Evolutionary conservation across 2,888 invertebrate genomes (phyloP).

Genomic region (Drosophila prostipennis): DNA sequence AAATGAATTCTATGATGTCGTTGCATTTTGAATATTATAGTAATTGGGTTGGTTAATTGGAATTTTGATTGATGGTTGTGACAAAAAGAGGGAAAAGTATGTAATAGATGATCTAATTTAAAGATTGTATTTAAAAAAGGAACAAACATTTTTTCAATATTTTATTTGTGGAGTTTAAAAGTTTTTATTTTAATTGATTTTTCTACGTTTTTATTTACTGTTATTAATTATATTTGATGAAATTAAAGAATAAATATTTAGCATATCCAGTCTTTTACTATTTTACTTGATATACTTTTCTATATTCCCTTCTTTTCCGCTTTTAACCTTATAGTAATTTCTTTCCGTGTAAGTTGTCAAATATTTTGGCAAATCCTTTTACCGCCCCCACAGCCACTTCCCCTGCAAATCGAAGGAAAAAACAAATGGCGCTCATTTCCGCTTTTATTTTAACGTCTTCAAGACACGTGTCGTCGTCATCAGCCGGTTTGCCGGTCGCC

Average conservation of each 20-base stretch:
- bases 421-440: constrained; percentile 69
- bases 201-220: too few relatives aligned
- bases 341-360: constrained; percentile 42
- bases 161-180: too few relatives aligned
- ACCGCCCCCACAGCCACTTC: background rate
- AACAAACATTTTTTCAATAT: too few relatives aligned
- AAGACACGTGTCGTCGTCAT: constrained; percentile 63
- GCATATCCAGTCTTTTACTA: too few relatives aligned
- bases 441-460: constrained; percentile 54
- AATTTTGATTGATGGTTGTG: constrained; percentile 20
- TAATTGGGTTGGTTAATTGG: constrained; percentile 29
- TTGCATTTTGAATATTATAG: constrained; percentile 3
- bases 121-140: background rate
- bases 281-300: too few relatives aligned
- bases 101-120: constrained; percentile 3
- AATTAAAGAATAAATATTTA: too few relatives aligned
- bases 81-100: background rate
- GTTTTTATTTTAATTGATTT: too few relatives aligned
- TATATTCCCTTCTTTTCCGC: background rate
- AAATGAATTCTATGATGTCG: background rate
- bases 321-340: constrained; percentile 10
- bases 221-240: too few relatives aligned
- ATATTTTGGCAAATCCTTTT: constrained; percentile 58
- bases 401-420: constrained; percentile 31
- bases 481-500: constrained; percentile 22